Conservation (phyloP, 2,888 invertebrate species). For the Phortica magna region DNA sequence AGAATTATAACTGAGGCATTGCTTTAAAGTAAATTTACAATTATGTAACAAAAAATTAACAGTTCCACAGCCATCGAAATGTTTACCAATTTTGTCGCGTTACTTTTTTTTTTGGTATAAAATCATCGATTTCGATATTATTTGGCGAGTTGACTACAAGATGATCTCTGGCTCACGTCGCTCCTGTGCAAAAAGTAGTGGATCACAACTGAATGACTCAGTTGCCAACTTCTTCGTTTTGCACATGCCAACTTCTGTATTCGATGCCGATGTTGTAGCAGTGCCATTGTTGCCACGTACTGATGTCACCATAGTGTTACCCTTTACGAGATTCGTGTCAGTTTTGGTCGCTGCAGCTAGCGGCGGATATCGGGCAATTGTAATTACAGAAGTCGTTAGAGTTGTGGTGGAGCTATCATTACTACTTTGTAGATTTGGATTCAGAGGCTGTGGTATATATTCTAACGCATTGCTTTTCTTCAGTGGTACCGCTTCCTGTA, state of each 20-base stretch:
- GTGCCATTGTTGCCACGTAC: slow-evolving; percentile 64
- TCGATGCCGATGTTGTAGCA: slow-evolving; percentile 57
- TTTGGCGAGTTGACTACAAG: slow-evolving; percentile 68
- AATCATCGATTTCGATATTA: background rate
- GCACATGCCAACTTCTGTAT: slow-evolving; percentile 64
- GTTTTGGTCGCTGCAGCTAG: slow-evolving; percentile 47
- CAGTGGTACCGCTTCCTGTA: slow-evolving; percentile 69
- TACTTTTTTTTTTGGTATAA: slow-evolving; percentile 35
- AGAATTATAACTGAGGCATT: background rate
- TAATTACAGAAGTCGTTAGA: slow-evolving; percentile 71
- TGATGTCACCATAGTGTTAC: slow-evolving; percentile 61
- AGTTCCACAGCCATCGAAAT: slow-evolving; percentile 46
- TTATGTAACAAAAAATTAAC: slow-evolving; percentile 18
- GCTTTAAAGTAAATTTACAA: slow-evolving; percentile 3
- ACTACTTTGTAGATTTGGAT: slow-evolving; percentile 56
- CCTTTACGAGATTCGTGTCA: slow-evolving; percentile 36
- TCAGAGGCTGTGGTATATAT: slow-evolving; percentile 38
- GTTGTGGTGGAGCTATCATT: slow-evolving; percentile 76
- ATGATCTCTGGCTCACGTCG: slow-evolving; percentile 76
- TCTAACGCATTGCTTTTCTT: slow-evolving; percentile 37
- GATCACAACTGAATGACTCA: slow-evolving; percentile 73
- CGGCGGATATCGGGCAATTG: slow-evolving; percentile 69
- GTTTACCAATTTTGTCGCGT: slow-evolving; percentile 39
- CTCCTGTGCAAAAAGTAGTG: slow-evolving; percentile 68
- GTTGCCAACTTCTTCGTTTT: slow-evolving; percentile 63